Percentiles rank a stretch among this genome's conserved stretches.
Conservation (phyloP, 2,797 vertebrate genomes). For the Gymnopithys bicolor region DNA sequence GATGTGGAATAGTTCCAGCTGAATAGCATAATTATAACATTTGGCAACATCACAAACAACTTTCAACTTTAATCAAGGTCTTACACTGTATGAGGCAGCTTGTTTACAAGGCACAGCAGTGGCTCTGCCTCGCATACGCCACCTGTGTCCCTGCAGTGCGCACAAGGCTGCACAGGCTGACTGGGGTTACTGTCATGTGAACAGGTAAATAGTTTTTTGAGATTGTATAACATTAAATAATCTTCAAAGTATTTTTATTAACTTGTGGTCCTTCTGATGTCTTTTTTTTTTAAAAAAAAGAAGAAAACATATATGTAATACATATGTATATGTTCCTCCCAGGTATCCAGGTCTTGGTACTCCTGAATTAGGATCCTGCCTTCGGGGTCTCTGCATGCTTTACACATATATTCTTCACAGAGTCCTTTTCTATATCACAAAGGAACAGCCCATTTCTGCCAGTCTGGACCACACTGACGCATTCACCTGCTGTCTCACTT, state of each 20-base stretch:
- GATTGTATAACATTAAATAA: not conserved
- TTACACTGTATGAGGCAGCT: rapidly evolving
- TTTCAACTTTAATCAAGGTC: not conserved
- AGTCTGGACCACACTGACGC: not conserved
- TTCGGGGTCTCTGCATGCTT: rapidly evolving
- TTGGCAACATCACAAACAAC: not conserved
- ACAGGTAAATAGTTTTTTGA: not conserved
- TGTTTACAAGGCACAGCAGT: not conserved
- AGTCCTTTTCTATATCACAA: not conserved
- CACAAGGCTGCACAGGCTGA: too few species aligned
- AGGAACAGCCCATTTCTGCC: not conserved
- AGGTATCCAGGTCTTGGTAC: not conserved
- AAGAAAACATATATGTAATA: not conserved
- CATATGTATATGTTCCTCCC: not conserved
- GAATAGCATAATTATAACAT: not conserved
- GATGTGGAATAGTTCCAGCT: not conserved
- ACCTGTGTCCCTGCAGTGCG: rapidly evolving
- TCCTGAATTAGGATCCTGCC: not conserved
- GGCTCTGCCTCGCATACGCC: rapidly evolving
- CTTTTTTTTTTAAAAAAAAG: not conserved
- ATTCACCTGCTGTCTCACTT: rapidly evolving
- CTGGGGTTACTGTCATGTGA: rapidly evolving
- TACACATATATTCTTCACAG: not conserved
- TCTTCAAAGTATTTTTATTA: not conserved
- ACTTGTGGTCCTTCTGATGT: not conserved